These are phyloP conservation scores for Characodon lateralis DNA, from an alignment of 2,797 vertebrate species.

Conservation along the genomic window DNA sequence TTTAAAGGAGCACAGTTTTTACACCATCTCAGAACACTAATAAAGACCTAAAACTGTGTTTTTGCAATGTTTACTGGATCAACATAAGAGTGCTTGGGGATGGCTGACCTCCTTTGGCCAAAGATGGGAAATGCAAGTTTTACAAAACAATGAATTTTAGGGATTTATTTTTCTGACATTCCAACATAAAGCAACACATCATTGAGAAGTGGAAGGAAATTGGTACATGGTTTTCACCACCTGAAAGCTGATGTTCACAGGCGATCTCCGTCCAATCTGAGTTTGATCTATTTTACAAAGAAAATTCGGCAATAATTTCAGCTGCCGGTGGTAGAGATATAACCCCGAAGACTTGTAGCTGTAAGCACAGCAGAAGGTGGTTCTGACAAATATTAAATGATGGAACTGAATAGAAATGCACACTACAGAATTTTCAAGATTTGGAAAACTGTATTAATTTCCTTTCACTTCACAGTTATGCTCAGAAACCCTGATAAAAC, in stretches of 20 bases:
- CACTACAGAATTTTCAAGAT: not conserved
- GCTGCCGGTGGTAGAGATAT: not conserved
- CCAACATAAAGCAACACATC: not conserved
- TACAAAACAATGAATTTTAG: not conserved
- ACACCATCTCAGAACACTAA: not conserved
- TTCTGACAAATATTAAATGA: not conserved
- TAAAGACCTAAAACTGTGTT: not conserved
- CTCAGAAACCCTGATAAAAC: not conserved
- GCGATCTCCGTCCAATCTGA: not conserved
- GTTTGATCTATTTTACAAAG: not conserved
- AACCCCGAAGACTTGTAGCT: not conserved
- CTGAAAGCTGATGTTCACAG: not conserved
- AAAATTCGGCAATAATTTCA: not conserved
- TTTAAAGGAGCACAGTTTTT: slow-evolving; percentile 2
- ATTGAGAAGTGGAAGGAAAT: too few species aligned
- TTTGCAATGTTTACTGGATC: not conserved
- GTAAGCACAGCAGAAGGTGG: not conserved
- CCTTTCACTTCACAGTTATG: too few species aligned
- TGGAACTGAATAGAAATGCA: not conserved
- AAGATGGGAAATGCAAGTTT: slow-evolving; percentile 44
- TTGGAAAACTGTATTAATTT: not conserved
- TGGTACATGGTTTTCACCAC: not conserved
- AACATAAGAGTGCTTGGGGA: slow-evolving; percentile 3
- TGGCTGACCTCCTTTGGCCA: slow-evolving; percentile 56
- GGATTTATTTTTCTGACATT: not conserved